Conservation (phyloP, 2,888 invertebrate genomes). For the Drosophila limbata region DNA sequence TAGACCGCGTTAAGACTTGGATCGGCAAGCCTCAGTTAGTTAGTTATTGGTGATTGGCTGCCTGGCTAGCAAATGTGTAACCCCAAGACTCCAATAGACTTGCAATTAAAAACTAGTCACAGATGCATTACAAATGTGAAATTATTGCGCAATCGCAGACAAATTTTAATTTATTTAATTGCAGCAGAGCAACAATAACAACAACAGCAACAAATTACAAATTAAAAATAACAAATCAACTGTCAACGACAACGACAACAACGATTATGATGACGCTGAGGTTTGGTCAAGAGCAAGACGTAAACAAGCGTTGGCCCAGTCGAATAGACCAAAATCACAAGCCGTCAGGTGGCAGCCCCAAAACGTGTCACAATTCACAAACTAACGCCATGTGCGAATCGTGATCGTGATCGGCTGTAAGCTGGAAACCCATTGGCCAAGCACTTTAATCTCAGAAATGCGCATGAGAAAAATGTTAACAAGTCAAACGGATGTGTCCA, state of each 20-base stretch:
- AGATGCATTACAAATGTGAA: slow-evolving; percentile 62
- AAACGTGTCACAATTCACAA: slow-evolving; percentile 66
- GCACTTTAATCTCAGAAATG: slow-evolving; percentile 28
- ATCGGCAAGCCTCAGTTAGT: slow-evolving; percentile 33
- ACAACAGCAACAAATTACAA: slow-evolving; percentile 13
- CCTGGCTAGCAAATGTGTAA: slow-evolving; percentile 23
- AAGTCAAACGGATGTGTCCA: slow-evolving; percentile 21
- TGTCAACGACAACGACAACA: slow-evolving; percentile 44
- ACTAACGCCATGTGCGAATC: slow-evolving; percentile 52
- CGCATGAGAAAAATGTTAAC: slow-evolving; percentile 35
- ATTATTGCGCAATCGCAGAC: slow-evolving; percentile 65
- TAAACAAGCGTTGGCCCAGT: slow-evolving; percentile 25
- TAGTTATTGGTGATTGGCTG: slow-evolving; percentile 8
- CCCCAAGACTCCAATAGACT: slow-evolving; percentile 40
- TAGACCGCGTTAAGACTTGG: slow-evolving; percentile 34
- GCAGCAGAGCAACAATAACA: slow-evolving; percentile 26
- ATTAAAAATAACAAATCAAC: slow-evolving; percentile 52
- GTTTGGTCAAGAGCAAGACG: slow-evolving; percentile 68
- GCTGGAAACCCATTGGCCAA: slow-evolving; percentile 39
- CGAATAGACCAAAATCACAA: slow-evolving; percentile 4
- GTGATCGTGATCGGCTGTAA: slow-evolving; percentile 36
- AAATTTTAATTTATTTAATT: slow-evolving; percentile 74
- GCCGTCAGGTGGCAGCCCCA: slow-evolving; percentile 42
- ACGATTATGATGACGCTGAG: slow-evolving; percentile 31
- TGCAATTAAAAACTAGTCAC: slow-evolving; percentile 59